A percentile compares a stretch with the other conserved stretches of the same genome.
phyloP scores from a whole-genome alignment of 2,888 invertebrate genomes.

The Pyrocoelia pectoralis region DNA sequence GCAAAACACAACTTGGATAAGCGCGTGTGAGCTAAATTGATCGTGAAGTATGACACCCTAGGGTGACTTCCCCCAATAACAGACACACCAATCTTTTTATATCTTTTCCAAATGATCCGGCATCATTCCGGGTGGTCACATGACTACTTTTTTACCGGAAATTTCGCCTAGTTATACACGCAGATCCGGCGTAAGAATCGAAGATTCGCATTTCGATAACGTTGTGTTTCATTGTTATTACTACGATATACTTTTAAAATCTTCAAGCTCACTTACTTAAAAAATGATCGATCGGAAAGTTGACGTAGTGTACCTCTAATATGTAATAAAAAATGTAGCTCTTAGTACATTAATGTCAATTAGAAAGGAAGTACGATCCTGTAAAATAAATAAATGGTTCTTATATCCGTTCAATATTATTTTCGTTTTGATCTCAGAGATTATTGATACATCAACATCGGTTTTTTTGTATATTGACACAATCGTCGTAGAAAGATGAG shows the following conservation, averaged over 20 bases:
- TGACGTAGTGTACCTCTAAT: no score
- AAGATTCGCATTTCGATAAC: no score
- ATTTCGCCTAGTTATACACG: constrained; percentile 9
- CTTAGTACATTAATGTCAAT: no score
- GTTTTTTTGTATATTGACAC: constrained; percentile 49
- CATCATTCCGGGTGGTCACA: constrained; percentile 38
- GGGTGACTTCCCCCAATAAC: constrained; percentile 24
- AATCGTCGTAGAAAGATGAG: constrained; percentile 46
- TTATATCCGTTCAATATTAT: constrained; percentile 44
- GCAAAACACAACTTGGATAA: constrained; percentile 7
- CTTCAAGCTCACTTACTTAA: no score
- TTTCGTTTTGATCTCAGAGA: constrained; percentile 41
- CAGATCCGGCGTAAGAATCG: constrained; percentile 6
- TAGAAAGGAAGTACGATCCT: constrained; percentile 19
- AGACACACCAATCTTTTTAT: constrained; percentile 34
- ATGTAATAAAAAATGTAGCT: no score
- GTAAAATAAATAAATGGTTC: constrained; percentile 38
- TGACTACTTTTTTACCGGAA: constrained; percentile 32
- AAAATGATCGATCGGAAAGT: no score
- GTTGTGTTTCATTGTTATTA: no score
- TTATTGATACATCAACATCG: constrained; percentile 53
- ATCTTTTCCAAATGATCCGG: constrained; percentile 43
- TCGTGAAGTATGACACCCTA: constrained; percentile 29
- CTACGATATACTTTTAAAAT: no score
- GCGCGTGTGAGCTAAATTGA: constrained; percentile 26